phyloP scores from a whole-genome alignment of 92 coral and sea anemone genomes.

The Epizoanthus fatuus region DNA sequence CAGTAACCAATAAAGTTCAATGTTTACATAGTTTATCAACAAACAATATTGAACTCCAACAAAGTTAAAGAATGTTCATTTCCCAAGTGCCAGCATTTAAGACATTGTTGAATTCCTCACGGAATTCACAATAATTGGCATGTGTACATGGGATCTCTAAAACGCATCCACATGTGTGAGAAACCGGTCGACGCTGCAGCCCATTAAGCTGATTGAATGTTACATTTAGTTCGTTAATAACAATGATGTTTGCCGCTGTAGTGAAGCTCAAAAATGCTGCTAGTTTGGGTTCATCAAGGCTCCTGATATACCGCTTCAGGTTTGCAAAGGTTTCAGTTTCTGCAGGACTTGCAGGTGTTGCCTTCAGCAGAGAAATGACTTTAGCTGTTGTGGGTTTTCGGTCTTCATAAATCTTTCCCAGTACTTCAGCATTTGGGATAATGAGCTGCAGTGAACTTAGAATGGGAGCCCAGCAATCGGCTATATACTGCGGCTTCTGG shows the following conservation, averaged over 20 bases:
- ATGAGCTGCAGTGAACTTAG: conserved; percentile 21
- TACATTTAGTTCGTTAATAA: conserved; percentile 9
- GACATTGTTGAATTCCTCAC: conserved; percentile 26
- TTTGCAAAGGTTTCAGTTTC: conserved; percentile 40
- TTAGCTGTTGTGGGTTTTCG: conserved; percentile 24
- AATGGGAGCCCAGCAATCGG: conserved; percentile 43
- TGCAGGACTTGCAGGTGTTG: conserved; percentile 35
- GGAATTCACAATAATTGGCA: conserved; percentile 37
- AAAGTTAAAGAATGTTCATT: conserved; percentile 6
- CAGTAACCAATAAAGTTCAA: too few relatives aligned
- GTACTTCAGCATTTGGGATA: conserved; percentile 14
- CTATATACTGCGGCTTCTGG: conserved; percentile 43
- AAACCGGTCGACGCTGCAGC: conserved; percentile 23
- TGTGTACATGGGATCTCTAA: conserved; percentile 37
- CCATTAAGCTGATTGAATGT: conserved; percentile 26
- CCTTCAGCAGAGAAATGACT: conserved; percentile 41
- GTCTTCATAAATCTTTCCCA: conserved; percentile 19
- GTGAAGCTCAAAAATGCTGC: conserved; percentile 32
- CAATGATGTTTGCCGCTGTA: conserved; percentile 40
- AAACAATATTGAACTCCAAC: too few relatives aligned
- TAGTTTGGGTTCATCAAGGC: conserved; percentile 30
- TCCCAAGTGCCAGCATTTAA: conserved; percentile 9
- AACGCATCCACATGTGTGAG: conserved; percentile 27
- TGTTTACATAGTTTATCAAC: too few relatives aligned
- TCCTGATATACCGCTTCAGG: conserved; percentile 43